Percentiles rank a stretch among this genome's conserved stretches.
phyloP scores from a whole-genome alignment of 2,797 vertebrate genomes.

The Acanthornis magna region DNA sequence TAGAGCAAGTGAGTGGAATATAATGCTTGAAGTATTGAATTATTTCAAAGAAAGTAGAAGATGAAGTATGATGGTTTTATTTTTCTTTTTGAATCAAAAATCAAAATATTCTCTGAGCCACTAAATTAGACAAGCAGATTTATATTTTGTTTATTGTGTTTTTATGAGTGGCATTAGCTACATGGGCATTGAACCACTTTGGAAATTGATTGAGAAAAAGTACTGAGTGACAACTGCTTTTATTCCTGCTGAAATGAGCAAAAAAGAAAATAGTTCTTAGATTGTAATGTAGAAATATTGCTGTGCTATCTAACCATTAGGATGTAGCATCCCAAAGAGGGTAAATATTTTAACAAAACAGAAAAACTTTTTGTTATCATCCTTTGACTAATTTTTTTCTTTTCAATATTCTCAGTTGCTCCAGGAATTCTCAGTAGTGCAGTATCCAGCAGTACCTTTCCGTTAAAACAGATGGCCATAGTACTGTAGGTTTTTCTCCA shows the following conservation, averaged over 20 bases:
- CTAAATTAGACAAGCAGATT: not conserved
- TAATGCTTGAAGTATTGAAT: not conserved
- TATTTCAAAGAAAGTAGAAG: not conserved
- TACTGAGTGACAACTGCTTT: not conserved
- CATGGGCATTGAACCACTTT: not conserved
- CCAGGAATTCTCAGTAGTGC: not conserved
- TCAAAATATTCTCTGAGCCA: not conserved
- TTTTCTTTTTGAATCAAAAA: not conserved
- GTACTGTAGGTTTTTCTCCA: not conserved
- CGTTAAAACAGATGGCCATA: conserved; percentile 14
- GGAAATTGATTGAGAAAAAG: not conserved
- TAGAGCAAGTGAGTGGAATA: not conserved
- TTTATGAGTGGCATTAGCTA: not conserved
- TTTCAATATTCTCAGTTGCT: not conserved
- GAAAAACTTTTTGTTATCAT: not conserved
- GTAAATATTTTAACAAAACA: not conserved
- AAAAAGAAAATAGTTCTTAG: not conserved
- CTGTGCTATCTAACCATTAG: not conserved
- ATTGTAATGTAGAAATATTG: not conserved
- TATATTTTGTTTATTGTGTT: not conserved
- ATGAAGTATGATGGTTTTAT: not conserved
- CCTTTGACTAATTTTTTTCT: not conserved
- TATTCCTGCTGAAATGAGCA: not conserved
- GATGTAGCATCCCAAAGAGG: not conserved
- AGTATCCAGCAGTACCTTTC: conserved; percentile 12